A percentile compares a stretch with the other conserved stretches of the same genome.
phyloP scores from a whole-genome alignment of 2,113 vertebrate genomes.

The Microcebus jonahi region DNA sequence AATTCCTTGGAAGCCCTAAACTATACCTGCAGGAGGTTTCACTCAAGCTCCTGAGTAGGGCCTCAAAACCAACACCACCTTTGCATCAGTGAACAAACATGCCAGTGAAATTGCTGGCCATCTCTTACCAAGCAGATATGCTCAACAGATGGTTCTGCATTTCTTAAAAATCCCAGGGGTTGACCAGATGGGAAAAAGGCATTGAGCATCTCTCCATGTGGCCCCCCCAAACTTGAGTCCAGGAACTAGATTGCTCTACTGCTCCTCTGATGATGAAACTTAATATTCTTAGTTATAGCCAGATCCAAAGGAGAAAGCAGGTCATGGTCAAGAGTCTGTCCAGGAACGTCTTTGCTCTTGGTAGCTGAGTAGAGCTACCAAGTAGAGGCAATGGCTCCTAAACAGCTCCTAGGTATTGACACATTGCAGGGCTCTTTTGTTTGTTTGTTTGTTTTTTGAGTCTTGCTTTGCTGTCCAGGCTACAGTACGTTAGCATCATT shows the following conservation, averaged over 20 bases:
- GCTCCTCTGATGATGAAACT: not conserved
- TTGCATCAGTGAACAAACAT: not conserved
- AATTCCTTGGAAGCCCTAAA: not conserved
- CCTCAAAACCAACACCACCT: not conserved
- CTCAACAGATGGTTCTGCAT: not conserved
- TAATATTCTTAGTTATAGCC: not conserved
- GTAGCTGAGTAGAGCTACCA: not conserved
- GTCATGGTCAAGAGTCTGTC: not conserved
- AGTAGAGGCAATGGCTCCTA: not conserved
- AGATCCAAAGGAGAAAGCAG: not conserved
- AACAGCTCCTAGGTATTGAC: not conserved
- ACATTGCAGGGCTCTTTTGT: too few relatives aligned
- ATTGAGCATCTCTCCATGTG: not conserved
- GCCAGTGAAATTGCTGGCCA: not conserved
- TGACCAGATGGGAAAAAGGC: not conserved
- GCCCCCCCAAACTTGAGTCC: not conserved
- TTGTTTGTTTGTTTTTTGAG: not conserved
- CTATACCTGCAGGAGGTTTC: not conserved
- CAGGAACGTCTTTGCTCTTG: not conserved
- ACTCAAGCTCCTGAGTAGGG: not conserved
- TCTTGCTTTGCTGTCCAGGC: too few relatives aligned
- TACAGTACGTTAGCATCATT: too few relatives aligned
- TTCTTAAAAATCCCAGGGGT: not conserved
- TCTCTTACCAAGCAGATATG: not conserved
- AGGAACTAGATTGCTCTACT: not conserved